Conservation (phyloP, 2,113 vertebrate genomes). For the Tetrao urogallus region DNA sequence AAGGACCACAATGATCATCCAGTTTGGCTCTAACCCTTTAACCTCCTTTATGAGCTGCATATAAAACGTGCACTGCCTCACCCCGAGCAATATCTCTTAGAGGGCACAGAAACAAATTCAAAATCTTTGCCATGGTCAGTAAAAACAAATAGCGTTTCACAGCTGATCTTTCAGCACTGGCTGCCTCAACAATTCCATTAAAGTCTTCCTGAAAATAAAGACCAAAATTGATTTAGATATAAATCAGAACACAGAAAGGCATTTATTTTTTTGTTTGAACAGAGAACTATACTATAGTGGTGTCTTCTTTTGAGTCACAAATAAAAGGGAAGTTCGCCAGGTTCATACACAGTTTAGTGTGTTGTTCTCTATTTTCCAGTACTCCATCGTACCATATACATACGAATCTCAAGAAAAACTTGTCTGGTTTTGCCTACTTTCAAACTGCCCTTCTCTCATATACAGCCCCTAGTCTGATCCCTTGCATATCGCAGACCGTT, state of each 20-base stretch:
- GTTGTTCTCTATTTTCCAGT: neutral
- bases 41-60: neutral
- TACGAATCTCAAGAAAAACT: neutral
- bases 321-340: neutral
- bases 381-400: neutral
- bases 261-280: slow-evolving; percentile 44
- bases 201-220: slow-evolving; percentile 38
- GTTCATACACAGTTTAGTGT: neutral
- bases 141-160: slow-evolving; percentile 43
- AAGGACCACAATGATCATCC: too few relatives aligned
- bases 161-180: slow-evolving; percentile 30
- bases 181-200: neutral
- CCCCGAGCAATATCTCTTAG: neutral
- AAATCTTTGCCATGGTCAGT: neutral
- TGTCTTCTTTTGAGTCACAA: slow-evolving; percentile 1
- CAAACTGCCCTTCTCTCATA: neutral
- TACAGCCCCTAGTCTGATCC: neutral
- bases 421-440: neutral
- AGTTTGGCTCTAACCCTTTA: neutral
- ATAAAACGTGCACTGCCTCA: neutral
- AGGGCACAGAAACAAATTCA: slow-evolving; percentile 24
- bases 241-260: neutral
- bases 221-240: neutral
- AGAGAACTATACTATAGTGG: neutral
- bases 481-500: neutral